Evolutionary conservation across 2,113 vertebrate species (phyloP).

Genomic region (Aegithalos caudatus): DNA sequence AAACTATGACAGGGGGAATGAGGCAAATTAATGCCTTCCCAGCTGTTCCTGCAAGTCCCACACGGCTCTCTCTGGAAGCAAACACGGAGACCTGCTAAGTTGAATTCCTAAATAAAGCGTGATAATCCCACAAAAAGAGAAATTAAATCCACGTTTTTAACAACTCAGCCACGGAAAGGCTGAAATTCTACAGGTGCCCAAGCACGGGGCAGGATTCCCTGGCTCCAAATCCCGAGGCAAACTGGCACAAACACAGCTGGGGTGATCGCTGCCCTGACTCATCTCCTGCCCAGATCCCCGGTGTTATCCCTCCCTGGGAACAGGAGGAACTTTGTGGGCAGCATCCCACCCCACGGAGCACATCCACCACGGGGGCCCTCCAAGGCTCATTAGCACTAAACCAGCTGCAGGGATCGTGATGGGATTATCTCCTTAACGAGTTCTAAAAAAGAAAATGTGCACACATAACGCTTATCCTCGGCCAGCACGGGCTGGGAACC

Average conservation of each 20-base stretch:
- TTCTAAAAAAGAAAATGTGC: neutral
- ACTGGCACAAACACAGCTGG: neutral
- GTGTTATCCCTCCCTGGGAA: neutral
- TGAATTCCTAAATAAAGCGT: neutral
- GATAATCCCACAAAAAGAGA: accelerated
- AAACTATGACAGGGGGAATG: accelerated
- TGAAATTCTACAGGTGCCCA: neutral
- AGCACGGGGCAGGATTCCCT: neutral
- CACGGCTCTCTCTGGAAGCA: neutral
- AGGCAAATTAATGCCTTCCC: neutral
- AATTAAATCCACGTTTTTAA: accelerated
- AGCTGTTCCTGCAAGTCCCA: neutral
- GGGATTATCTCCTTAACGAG: neutral
- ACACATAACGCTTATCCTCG: neutral
- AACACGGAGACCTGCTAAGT: accelerated
- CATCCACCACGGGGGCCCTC: neutral
- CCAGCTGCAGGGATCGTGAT: neutral
- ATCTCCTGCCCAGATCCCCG: neutral
- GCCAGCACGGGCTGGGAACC: accelerated
- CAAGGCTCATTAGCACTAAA: neutral
- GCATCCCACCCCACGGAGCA: neutral
- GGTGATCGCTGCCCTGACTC: neutral
- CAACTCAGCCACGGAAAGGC: neutral
- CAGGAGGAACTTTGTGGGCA: neutral
- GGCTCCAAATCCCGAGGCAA: accelerated